A percentile compares a stretch with the other conserved stretches of the same genome.
Evolutionary conservation across 1,140 invertebrate genomes (phyloP).

Genomic region (Capitella teleta): DNA sequence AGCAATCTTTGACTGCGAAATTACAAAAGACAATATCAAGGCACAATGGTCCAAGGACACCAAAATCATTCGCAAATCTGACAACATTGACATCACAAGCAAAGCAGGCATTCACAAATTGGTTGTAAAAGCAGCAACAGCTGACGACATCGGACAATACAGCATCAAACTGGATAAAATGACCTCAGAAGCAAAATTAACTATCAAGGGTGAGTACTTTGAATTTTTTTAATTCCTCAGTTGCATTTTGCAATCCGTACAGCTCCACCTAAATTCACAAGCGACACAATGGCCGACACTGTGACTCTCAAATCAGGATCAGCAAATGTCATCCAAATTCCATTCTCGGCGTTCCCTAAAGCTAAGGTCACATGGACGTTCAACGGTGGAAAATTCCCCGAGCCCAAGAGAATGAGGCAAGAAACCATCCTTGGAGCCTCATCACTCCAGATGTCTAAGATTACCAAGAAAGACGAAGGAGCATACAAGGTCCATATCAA

Average conservation of each 20-base stretch:
- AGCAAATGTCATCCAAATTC: slow-evolving; percentile 47
- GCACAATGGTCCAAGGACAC: slow-evolving; percentile 73
- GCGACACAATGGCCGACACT: slow-evolving; percentile 10
- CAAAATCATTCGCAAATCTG: slow-evolving; percentile 31
- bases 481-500: slow-evolving; percentile 80
- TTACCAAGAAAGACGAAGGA: slow-evolving; percentile 63
- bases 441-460: slow-evolving; percentile 10
- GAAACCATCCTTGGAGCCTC: slow-evolving; percentile 8
- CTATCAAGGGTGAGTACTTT: slow-evolving; percentile 61
- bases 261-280: slow-evolving; percentile 13
- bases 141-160: slow-evolving; percentile 74
- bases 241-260: background rate
- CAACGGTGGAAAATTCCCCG: slow-evolving; percentile 32
- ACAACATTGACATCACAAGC: slow-evolving; percentile 9
- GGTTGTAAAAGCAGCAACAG: slow-evolving; percentile 61
- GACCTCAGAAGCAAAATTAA: slow-evolving; percentile 70
- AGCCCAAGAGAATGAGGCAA: slow-evolving; percentile 4
- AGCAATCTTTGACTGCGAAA: slow-evolving; percentile 17
- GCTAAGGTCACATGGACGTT: slow-evolving; percentile 64
- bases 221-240: background rate
- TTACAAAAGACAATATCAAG: slow-evolving; percentile 58
- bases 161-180: slow-evolving; percentile 57
- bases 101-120: slow-evolving; percentile 39
- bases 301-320: slow-evolving; percentile 9
- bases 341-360: slow-evolving; percentile 57